phyloP scores from a whole-genome alignment of 2,797 vertebrate genomes.

The Chloroceryle amazona region DNA sequence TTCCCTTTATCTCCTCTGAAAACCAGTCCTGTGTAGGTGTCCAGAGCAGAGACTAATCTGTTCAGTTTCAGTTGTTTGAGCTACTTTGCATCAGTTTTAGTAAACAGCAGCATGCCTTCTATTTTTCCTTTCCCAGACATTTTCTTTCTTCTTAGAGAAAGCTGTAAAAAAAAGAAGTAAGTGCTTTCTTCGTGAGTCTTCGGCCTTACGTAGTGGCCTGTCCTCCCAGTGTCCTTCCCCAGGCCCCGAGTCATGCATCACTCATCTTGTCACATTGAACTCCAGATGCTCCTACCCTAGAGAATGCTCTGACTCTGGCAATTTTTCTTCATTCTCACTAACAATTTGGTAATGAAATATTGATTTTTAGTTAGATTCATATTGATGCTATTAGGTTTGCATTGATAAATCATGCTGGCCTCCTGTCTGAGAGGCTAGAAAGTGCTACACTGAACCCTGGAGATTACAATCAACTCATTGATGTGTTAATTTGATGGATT shows the following conservation, averaged over 20 bases:
- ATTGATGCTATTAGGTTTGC: conserved; percentile 99
- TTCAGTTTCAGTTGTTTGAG: conserved; percentile 47
- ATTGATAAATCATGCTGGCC: conserved; percentile 98
- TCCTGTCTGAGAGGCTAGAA: conserved; percentile 88
- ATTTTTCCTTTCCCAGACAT: conserved; percentile 31
- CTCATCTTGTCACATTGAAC: conserved; percentile 99
- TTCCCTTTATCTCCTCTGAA: conserved; percentile 14
- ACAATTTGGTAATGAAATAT: conserved; percentile 99
- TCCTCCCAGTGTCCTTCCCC: conserved; percentile 96
- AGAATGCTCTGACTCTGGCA: conserved; percentile 93
- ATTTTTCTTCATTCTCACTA: conserved; percentile 99
- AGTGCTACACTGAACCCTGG: conserved; percentile 89
- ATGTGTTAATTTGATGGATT: conserved; percentile 99
- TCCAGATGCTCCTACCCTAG: conserved; percentile 98
- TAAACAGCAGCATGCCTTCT: neutral
- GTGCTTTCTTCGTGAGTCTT: conserved; percentile 76
- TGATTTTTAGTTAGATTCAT: conserved; percentile 99
- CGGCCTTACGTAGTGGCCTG: conserved; percentile 91
- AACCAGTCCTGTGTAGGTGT: conserved; percentile 16
- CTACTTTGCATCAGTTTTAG: conserved; percentile 68
- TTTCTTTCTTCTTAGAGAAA: conserved; percentile 68
- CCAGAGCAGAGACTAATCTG: neutral
- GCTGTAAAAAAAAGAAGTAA: conserved; percentile 55
- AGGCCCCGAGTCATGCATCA: conserved; percentile 94
- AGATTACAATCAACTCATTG: conserved; percentile 99